A percentile compares a stretch with the other conserved stretches of the same genome.
Evolutionary conservation across 2,888 invertebrate genomes (phyloP).

Genomic region (Drosophila percnosoma): DNA sequence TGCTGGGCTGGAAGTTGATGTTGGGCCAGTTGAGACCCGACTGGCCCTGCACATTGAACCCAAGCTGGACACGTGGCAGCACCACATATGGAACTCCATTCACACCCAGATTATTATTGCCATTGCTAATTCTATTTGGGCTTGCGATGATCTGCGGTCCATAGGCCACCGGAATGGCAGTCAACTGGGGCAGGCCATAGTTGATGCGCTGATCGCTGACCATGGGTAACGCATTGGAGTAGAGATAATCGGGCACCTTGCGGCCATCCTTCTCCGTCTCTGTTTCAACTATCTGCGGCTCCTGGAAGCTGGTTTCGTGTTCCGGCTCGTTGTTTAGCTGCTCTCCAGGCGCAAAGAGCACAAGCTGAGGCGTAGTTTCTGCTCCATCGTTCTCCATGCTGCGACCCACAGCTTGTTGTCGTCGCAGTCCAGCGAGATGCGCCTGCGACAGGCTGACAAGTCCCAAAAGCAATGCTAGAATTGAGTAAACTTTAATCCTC

Average conservation of each 20-base stretch:
- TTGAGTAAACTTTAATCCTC: neutral
- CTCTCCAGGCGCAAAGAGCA: conserved; percentile 66
- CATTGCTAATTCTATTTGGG: conserved; percentile 21
- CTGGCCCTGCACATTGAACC: conserved; percentile 77
- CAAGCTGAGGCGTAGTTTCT: conserved; percentile 53
- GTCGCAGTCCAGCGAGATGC: conserved; percentile 32
- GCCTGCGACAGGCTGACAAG: conserved; percentile 35
- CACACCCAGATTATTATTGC: conserved; percentile 47
- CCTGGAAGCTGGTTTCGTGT: conserved; percentile 45
- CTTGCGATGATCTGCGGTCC: conserved; percentile 48
- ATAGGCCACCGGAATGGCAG: conserved; percentile 66
- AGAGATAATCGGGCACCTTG: conserved; percentile 80
- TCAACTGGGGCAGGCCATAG: conserved; percentile 70
- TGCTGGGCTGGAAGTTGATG: conserved; percentile 39
- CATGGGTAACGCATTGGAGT: conserved; percentile 75
- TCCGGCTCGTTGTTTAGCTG: conserved; percentile 43
- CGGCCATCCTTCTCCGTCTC: conserved; percentile 69
- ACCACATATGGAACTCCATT: conserved; percentile 51
- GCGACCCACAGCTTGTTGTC: conserved; percentile 49
- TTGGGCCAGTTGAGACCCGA: conserved; percentile 58
- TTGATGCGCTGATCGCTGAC: conserved; percentile 72
- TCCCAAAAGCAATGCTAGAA: conserved; percentile 41
- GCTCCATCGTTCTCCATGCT: conserved; percentile 32
- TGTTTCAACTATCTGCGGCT: conserved; percentile 57
- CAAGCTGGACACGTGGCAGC: conserved; percentile 70